Evolutionary conservation across 1,140 invertebrate genomes (phyloP), one percentile per base, ranked within the genome.

Genomic region (Vanessa tameamea): DNA sequence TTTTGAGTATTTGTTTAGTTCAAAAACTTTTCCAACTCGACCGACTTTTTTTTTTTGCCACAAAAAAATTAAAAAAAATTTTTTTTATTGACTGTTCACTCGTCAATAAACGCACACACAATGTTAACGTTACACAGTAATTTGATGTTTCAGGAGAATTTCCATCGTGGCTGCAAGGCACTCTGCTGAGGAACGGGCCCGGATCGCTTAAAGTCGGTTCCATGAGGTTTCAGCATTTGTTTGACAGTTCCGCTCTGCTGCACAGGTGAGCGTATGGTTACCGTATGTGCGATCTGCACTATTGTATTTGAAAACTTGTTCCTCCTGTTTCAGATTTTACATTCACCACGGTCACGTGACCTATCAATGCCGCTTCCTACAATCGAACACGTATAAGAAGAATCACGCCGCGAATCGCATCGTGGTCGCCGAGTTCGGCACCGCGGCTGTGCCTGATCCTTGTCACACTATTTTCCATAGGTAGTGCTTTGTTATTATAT

Each of bases 361-460:
- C 0, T 98, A 98, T 88, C 96, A 97, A 83, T 97, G 95, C 82
- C 94, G 95, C 50, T 97, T 98, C 77, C 92, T 98, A 2, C 93
- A 95, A 76, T 96, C 96, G 1, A 95, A 97, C 53, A 95, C 96
- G 1, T 96, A 95, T 80, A 95, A 95, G 78, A 95, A 93, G 78
- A 98, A 97, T 86, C 94, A 94, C 1, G 94, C 94, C 0, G 97
- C 97, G 0, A 94, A 96, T 72, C 93, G 97, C 64, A 97, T 98
- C 67, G 96, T 98, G 0, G 93, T 97, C 0, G 95, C 95, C 0
- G 97, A 97, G 87, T 99, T 98, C 85, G 98, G 97, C 0, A 98
- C 97, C 0, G 94, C 93, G 69, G 94, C 95, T 1, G 94, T 95
- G 0, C 96, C 96, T 0, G 97, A 97, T 92, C 97, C 97, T 0